Percentiles rank a stretch among this genome's conserved stretches.
phyloP scores from a whole-genome alignment of 2,888 invertebrate species.

The Amphipyra tragopoginis region DNA sequence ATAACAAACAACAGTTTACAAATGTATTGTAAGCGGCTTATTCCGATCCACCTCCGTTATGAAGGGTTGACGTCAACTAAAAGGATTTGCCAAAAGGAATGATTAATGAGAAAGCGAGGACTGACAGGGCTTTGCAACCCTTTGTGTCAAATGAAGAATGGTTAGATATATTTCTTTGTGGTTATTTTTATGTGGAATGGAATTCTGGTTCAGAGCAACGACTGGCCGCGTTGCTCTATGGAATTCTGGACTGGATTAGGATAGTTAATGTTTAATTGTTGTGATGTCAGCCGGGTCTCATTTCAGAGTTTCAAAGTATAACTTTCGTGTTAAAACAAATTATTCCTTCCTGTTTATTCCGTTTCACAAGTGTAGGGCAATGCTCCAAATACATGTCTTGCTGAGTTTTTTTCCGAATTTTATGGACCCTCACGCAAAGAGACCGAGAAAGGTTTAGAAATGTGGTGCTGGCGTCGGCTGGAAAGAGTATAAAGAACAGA shows the following conservation, averaged over 20 bases:
- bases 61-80: slow-evolving; percentile 67
- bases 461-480: no score
- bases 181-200: slow-evolving; percentile 14
- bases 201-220: slow-evolving; percentile 28
- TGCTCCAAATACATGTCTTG: no score
- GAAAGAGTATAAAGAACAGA: no score
- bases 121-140: slow-evolving; percentile 60
- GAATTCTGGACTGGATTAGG: slow-evolving; percentile 3
- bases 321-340: no score
- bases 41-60: slow-evolving; percentile 57
- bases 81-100: slow-evolving; percentile 72
- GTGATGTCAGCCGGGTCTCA: not conserved
- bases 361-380: no score
- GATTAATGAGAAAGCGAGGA: slow-evolving; percentile 66
- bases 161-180: slow-evolving; percentile 33
- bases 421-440: no score
- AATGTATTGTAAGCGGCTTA: slow-evolving; percentile 66
- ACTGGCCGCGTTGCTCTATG: no score
- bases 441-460: no score
- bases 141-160: slow-evolving; percentile 52
- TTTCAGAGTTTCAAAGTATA: no score
- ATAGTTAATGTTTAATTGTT: slow-evolving; percentile 24
- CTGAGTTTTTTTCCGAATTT: no score
- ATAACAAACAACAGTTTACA: slow-evolving; percentile 20
- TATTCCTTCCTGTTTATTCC: no score